These are phyloP conservation scores for Scaptomyza cyrtandrae DNA, from an alignment of 2,888 invertebrate species.

Conservation along the genomic window DNA sequence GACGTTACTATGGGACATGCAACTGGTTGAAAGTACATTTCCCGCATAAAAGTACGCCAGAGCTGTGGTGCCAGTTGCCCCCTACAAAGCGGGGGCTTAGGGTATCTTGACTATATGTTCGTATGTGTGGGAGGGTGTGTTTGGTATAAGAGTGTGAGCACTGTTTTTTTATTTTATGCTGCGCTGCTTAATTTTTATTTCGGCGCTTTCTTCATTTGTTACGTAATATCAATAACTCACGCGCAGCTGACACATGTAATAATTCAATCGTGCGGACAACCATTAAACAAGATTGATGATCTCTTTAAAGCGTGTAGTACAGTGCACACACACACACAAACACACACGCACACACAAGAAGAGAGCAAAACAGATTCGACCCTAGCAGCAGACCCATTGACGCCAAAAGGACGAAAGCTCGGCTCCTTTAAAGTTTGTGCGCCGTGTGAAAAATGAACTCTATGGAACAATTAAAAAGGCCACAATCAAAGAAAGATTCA, in stretches of 20 bases:
- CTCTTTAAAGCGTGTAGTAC: slow-evolving; percentile 64
- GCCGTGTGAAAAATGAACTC: slow-evolving; percentile 68
- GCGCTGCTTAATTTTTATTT: slow-evolving; percentile 73
- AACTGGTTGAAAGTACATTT: slow-evolving; percentile 64
- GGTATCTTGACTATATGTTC: slow-evolving; percentile 13
- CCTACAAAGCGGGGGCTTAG: no score
- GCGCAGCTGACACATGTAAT: slow-evolving; percentile 82
- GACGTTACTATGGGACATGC: slow-evolving; percentile 45
- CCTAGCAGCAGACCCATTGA: slow-evolving; percentile 58
- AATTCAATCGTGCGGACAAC: slow-evolving; percentile 83
- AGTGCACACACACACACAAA: slow-evolving; percentile 4
- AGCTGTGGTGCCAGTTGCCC: slow-evolving; percentile 25
- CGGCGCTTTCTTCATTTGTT: slow-evolving; percentile 72
- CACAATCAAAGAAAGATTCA: slow-evolving; percentile 34
- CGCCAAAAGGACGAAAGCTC: slow-evolving; percentile 50
- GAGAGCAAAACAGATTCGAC: slow-evolving; percentile 24
- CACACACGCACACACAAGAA: slow-evolving; percentile 2
- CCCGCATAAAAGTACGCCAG: slow-evolving; percentile 38
- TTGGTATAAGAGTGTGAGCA: slow-evolving; percentile 21
- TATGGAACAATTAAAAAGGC: slow-evolving; percentile 65
- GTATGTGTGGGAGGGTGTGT: slow-evolving; percentile 10
- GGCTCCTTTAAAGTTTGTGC: slow-evolving; percentile 58
- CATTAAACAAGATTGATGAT: slow-evolving; percentile 83
- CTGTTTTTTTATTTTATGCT: slow-evolving; percentile 48
- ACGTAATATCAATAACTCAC: slow-evolving; percentile 77